These are phyloP conservation scores for Oppia nitens DNA, from an alignment of 1,140 invertebrate genomes.

Conservation along the genomic window DNA sequence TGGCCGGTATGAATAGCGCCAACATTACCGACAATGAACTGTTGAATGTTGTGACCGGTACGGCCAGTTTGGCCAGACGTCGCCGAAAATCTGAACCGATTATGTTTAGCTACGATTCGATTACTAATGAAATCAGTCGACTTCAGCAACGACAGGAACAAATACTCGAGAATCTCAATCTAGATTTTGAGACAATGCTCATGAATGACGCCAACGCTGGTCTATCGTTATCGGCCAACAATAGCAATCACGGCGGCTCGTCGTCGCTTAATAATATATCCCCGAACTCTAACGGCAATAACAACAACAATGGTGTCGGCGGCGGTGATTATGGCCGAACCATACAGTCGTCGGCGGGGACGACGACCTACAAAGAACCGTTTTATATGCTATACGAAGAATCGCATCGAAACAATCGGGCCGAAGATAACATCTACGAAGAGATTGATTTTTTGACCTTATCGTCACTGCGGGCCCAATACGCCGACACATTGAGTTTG, in stretches of 20 bases:
- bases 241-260: slow-evolving; percentile 33
- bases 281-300: not conserved
- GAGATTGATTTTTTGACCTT: slow-evolving; percentile 23
- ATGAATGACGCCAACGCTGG: slow-evolving; percentile 20
- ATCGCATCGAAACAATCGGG: slow-evolving; percentile 14
- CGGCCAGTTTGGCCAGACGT: slow-evolving; percentile 6
- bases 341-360: slow-evolving; percentile 8
- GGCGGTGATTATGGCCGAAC: slow-evolving; percentile 8
- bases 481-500: slow-evolving; percentile 21
- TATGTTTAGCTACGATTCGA: slow-evolving; percentile 18
- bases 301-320: not conserved
- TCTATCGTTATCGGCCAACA: slow-evolving; percentile 36
- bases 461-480: slow-evolving; percentile 18
- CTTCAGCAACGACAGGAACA: slow-evolving; percentile 57
- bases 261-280: not conserved
- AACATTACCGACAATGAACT: not conserved
- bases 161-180: slow-evolving; percentile 63
- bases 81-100: slow-evolving; percentile 18
- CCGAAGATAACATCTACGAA: slow-evolving; percentile 26
- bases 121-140: slow-evolving; percentile 46
- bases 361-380: slow-evolving; percentile 22
- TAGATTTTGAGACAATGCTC: slow-evolving; percentile 64
- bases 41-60: not conserved
- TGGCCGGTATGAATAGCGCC: not conserved
- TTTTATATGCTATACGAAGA: slow-evolving; percentile 26